Evolutionary conservation across 92 coral and sea anemone genomes (phyloP).

Genomic region (Ricordea florida): DNA sequence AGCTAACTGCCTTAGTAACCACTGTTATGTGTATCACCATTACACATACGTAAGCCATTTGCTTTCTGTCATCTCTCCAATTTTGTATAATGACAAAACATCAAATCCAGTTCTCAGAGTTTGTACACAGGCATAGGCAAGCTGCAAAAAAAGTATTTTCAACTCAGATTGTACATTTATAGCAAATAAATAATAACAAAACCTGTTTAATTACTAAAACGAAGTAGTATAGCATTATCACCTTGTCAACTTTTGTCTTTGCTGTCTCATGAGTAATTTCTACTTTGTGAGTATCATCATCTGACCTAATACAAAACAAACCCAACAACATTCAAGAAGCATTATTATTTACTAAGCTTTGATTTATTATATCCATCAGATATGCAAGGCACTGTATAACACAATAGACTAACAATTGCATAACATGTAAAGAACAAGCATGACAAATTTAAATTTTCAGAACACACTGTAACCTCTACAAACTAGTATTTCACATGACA

Average conservation of each 20-base stretch:
- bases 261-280: slow-evolving; percentile 73
- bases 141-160: slow-evolving; percentile 30
- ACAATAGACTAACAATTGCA: too few relatives aligned
- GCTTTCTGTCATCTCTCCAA: slow-evolving; percentile 94
- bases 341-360: too few relatives aligned
- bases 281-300: slow-evolving; percentile 75
- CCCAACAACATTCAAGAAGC: too few relatives aligned
- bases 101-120: slow-evolving; percentile 76
- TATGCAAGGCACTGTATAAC: too few relatives aligned
- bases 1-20: too few relatives aligned
- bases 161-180: background rate
- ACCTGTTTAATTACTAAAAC: too few relatives aligned
- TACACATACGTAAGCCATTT: slow-evolving; percentile 93
- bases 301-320: slow-evolving; percentile 67
- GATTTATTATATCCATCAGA: too few relatives aligned
- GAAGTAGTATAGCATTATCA: slow-evolving; percentile 1
- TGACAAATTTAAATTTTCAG: too few relatives aligned
- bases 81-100: slow-evolving; percentile 83
- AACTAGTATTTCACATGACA: too few relatives aligned
- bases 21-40: background rate
- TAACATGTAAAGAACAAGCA: too few relatives aligned
- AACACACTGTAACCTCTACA: too few relatives aligned
- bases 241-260: slow-evolving; percentile 84
- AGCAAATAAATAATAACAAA: too few relatives aligned
- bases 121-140: slow-evolving; percentile 87